Percentiles rank a stretch among this genome's conserved stretches.
Conservation (phyloP, 2,113 vertebrate genomes). For the Thalassoma bifasciatum region DNA sequence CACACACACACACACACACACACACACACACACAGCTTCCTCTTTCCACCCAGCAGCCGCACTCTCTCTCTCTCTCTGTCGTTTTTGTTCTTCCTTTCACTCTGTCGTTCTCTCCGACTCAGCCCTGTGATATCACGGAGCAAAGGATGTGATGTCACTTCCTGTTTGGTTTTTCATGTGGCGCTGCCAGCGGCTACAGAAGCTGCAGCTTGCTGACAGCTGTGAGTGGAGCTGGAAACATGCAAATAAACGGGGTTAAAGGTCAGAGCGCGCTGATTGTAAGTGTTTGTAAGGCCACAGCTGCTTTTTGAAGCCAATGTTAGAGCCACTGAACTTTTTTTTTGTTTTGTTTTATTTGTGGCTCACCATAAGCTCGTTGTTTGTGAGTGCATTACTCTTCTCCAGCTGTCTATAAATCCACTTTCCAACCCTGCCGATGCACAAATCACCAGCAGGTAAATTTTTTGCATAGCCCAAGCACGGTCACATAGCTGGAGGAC, state of each 20-base stretch:
- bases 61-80: constrained; percentile 42
- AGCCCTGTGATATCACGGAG: constrained; percentile 80
- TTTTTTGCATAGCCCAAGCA: constrained; percentile 62
- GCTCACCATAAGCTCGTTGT: constrained; percentile 15
- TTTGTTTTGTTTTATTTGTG: constrained; percentile 13
- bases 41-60: constrained; percentile 80
- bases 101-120: constrained; percentile 56
- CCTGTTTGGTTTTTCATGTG: constrained; percentile 78
- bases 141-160: constrained; percentile 85
- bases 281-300: constrained; percentile 42
- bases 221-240: constrained; percentile 76
- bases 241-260: constrained; percentile 76
- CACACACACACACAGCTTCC: constrained; percentile 76
- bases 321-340: constrained; percentile 12
- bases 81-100: constrained; percentile 68
- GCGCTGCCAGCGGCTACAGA: constrained; percentile 50
- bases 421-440: constrained; percentile 31
- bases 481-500: constrained; percentile 36
- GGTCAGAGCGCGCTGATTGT: constrained; percentile 54
- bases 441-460: constrained; percentile 35
- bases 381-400: neutral
- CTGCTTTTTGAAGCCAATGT: constrained; percentile 37
- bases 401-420: constrained; percentile 28
- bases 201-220: constrained; percentile 74
- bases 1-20: constrained; percentile 77